Evolutionary conservation across 1,140 invertebrate genomes (phyloP), one percentile per base, ranked within the genome.

Genomic region (Ylistrum balloti): DNA sequence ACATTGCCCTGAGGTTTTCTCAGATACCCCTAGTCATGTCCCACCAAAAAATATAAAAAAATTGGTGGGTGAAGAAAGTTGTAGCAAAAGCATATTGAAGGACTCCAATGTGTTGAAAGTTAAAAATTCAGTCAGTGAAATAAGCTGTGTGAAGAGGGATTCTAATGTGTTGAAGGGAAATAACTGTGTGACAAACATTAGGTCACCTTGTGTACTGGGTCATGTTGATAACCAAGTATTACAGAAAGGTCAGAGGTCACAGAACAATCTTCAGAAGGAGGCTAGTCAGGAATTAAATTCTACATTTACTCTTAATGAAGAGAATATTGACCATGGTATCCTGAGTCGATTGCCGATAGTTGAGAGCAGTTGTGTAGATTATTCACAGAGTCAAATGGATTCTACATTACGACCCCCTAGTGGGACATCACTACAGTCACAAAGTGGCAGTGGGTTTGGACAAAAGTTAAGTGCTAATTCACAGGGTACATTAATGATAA

Each of bases 281-380:
- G 56, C 56, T 74, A 74, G 56, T 74, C 56, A 74, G 22, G 56
- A 74, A 7, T 74, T 74, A n/a, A 74, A 74, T 74, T 74, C 56
- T 28, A 74, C 56, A 28, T 74, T 74, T 74, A 74, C 56, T 74
- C 56, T 74, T 28, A 74, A 74, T n/a, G 22, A 74, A 11, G 56
- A 74, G n/a, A 74, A 74, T 74, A 74, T 74, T 74, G 56, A 74
- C n/a, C 56, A 74, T 1, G 3, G 56, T 74, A n/a, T 74, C 28
- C 56, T 74, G 9, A n/a, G 56, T 74, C 56, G 56, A 74, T 74
- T 74, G 28, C 56, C 56, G n/a, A 28, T 74, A 74, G 56, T 74
- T 0, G n/a, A n/a, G 9, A n/a, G 28, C 56, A 28, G 2, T 7
- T 17, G n/a, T 74, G 56, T 74, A 11, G 56, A 28, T 5, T 5